Percentiles rank a stretch among this genome's conserved stretches.
Conservation (phyloP, 2,888 invertebrate genomes). For the Hypercompe scribonia region DNA sequence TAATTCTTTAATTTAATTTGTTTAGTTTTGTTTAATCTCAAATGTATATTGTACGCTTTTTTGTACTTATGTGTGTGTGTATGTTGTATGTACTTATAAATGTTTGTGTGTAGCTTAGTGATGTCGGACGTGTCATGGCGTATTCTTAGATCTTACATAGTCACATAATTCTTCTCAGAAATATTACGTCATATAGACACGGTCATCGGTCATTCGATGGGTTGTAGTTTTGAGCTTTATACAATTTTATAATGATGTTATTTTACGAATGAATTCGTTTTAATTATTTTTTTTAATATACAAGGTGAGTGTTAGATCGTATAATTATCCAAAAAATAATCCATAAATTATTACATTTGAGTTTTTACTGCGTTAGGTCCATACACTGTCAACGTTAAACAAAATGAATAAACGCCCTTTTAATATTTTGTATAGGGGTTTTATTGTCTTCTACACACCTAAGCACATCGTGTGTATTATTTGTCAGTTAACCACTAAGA, state of each 20-base stretch:
- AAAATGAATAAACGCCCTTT: background rate
- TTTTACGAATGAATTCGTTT: background rate
- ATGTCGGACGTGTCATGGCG: constrained; percentile 32
- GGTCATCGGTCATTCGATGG: constrained; percentile 31
- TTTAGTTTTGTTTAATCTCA: constrained; percentile 71
- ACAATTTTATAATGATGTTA: constrained; percentile 29
- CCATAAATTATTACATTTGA: background rate
- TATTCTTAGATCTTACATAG: constrained; percentile 24
- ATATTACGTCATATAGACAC: constrained; percentile 15
- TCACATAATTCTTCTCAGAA: constrained; percentile 14
- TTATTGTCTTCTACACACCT: background rate
- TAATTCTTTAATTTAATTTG: constrained; percentile 25
- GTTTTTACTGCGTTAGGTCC: background rate
- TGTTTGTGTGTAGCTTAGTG: constrained; percentile 50
- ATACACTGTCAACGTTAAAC: background rate
- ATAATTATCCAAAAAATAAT: background rate
- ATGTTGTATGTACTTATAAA: constrained; percentile 57
- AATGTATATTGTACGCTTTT: constrained; percentile 66
- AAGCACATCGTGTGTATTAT: background rate
- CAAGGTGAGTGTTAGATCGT: background rate
- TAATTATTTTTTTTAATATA: constrained; percentile 7
- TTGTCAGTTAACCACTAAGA: constrained; percentile 14
- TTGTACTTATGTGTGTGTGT: constrained; percentile 77
- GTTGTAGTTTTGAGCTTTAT: constrained; percentile 53
- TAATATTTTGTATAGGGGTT: background rate